Evolutionary conservation across 2,888 invertebrate species (phyloP), one percentile per base, ranked within the genome.

Genomic region (Ochropleura leucogaster): DNA sequence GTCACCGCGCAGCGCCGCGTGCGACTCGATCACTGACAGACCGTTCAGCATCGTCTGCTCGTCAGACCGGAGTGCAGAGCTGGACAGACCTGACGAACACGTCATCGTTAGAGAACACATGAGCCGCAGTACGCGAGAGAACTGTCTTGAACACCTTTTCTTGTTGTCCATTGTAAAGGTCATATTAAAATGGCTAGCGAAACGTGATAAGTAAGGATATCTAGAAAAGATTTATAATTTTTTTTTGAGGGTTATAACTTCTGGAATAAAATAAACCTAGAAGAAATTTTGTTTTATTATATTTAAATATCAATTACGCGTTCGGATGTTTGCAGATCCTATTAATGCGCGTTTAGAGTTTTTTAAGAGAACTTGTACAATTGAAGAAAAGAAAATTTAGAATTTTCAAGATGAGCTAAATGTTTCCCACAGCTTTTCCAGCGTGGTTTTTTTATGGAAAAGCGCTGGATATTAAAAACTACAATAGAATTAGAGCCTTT

Each of bases 21-120:
- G 98, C 73, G 97, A 97, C 66, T 97, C 97, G 69, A 98, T 97
- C 62, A 98, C 96, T 77, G 89, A 81, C 82, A 95, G 88, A 5
- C 93, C 95, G 85, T 97, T 97, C 79, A 97, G 92, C 78, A 98
- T 95, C 79, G 97, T 94, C 51, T 95, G 63, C 86, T 94, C 95
- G 86, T 95, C 91, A 1, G 94, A 72, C 96, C 97, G 89, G 97
- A 97, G 79, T 94, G 96, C 79, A 4, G 86, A 30, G 9, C 89
- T 82, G 0, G 91, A 88, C 10, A 94, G 80, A 18, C 93, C 93
- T 92, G 90, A 42, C 4, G 16, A 63, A 42, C 8, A 53, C 65
- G 7, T 6, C 55, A 59, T 44, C 10, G 16, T 20, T 14, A n/a
- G n/a, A 51, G 30, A 59, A 16, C 9, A 0, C 0, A 4, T 8